Conservation (phyloP, 2,113 vertebrate species). For the Microcebus tavaratra region DNA sequence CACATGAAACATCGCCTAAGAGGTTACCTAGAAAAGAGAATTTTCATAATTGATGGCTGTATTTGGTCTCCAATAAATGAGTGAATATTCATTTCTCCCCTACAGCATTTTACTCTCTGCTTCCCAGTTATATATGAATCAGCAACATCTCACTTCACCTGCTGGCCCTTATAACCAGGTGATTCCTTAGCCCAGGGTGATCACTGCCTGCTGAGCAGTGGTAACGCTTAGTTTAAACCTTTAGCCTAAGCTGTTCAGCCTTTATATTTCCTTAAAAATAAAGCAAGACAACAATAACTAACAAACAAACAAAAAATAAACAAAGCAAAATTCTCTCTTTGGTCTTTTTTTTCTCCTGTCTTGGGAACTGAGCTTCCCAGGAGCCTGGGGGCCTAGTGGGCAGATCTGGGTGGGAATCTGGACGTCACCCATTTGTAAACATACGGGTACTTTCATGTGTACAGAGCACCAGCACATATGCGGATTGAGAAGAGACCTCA, state of each 20-base stretch:
- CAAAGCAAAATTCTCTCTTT: not conserved
- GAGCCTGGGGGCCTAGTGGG: not conserved
- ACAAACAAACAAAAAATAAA: not conserved
- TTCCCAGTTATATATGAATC: slow-evolving; percentile 34
- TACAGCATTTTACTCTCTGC: not conserved
- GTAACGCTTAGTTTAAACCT: not conserved
- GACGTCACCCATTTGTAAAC: not conserved
- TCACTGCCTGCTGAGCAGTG: not conserved
- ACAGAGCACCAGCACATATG: not conserved
- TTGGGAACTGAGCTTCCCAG: not conserved
- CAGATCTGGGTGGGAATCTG: not conserved
- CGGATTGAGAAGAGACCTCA: not conserved
- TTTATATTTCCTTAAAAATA: slow-evolving; percentile 44
- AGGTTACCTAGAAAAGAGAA: not conserved
- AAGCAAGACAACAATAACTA: not conserved
- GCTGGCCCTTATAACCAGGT: not conserved
- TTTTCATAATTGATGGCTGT: not conserved
- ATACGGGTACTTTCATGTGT: too few relatives aligned
- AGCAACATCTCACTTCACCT: not conserved
- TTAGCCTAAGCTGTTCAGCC: not conserved
- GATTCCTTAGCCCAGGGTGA: not conserved
- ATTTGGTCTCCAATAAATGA: slow-evolving; percentile 14
- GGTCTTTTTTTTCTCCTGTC: not conserved
- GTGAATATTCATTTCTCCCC: not conserved
- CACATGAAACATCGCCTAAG: not conserved